Base-by-base conservation (phyloP, 2,888 invertebrate genomes). In the Exocentrus adspersus region DNA sequence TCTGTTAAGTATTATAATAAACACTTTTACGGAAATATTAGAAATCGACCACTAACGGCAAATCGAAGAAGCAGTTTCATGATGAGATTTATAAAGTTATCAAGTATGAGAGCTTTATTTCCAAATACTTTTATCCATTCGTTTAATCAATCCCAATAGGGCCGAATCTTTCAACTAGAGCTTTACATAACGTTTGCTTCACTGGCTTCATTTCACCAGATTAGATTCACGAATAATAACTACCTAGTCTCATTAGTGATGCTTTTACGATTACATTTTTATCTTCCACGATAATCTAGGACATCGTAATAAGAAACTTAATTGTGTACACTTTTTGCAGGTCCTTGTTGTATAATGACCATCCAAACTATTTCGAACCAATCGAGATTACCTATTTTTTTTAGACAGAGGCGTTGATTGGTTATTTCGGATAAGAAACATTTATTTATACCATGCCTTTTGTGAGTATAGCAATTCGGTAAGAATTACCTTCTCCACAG, bases 251-350 rank as follows among this genome's bases (percentile, higher is more conserved):
- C 28, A 48, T 48, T 48, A 48, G 21, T 28, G 12, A 9, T 24
- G 24, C 21, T 24, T 21, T 28, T 48, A 43, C 3, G 10, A 14
- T 48, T 17, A 48, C 7, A 28, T 21, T 14, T 24, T 14, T 24
- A 48, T 28, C 28, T 2, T 6, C 48, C 7, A 48, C 28, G 10
- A 19, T 14, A 9, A 48, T 24, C 24, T 48, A 48, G 28, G 48
- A 28, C 28, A 48, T 14, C 48, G 14, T 12, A 48, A 48, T 19
- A 48, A 48, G 12, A 48, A 48, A 21, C 12, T 12, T 48, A 48
- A 24, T 48, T 24, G 14, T 48, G 9, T 14, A 12, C 14, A 37
- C 12, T 37, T 48, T 48, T 28, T 48, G 16, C 12, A 28, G 16
- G 9, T 14, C 14, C 20, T 24, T 16, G 28, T 48, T 48, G 28